phyloP scores from a whole-genome alignment of 1,140 invertebrate species.

The Orussus abietinus region DNA sequence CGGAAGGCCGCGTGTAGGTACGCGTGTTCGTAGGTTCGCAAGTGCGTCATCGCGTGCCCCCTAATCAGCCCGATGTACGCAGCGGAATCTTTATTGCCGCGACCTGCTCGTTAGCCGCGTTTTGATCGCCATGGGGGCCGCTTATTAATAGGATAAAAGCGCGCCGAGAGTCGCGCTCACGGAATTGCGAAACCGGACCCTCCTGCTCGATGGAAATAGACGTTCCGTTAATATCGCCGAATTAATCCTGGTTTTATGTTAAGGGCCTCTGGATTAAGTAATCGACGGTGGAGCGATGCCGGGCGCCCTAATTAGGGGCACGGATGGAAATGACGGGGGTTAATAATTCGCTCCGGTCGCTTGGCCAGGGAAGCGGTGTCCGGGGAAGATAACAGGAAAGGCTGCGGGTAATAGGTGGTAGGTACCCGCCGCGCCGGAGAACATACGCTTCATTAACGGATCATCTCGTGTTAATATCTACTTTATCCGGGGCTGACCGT shows the following conservation, averaged over 20 bases:
- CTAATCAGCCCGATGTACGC: conserved; percentile 32
- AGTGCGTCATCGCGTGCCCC: conserved; percentile 27
- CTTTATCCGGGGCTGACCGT: conserved; percentile 51
- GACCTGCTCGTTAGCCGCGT: conserved; percentile 35
- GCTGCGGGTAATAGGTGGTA: conserved; percentile 51
- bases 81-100: conserved; percentile 33
- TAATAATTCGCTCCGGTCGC: conserved; percentile 44
- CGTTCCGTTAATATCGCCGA: no score
- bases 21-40: conserved; percentile 33
- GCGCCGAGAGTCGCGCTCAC: conserved; percentile 18
- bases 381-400: conserved; percentile 55
- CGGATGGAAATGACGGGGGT: conserved; percentile 25
- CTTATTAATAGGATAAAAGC: conserved; percentile 32
- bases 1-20: conserved; percentile 28
- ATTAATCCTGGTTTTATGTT: no score
- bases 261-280: no score
- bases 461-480: conserved; percentile 58
- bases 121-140: conserved; percentile 28
- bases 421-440: conserved; percentile 31
- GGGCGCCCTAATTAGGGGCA: conserved; percentile 17
- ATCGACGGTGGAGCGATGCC: conserved; percentile 9
- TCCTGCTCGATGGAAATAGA: no score
- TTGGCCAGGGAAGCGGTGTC: conserved; percentile 44
- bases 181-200: no score
- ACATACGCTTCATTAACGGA: conserved; percentile 58